Conservation (phyloP, 2,113 vertebrate species). For the Manacus vitellinus region DNA sequence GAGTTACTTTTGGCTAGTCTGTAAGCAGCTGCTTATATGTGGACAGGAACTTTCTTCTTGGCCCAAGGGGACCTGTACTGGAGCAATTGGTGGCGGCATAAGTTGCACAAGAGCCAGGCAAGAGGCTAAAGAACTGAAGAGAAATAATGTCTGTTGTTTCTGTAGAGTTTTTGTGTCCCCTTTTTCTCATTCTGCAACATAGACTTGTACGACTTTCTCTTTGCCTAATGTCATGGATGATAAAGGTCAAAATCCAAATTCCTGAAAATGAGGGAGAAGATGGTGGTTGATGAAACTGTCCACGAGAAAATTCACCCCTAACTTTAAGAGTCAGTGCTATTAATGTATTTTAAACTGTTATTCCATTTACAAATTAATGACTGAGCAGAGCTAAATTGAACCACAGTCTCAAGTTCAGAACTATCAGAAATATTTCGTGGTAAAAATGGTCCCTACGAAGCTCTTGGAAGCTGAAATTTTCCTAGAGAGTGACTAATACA, state of each 20-base stretch:
- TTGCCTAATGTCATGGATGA: neutral
- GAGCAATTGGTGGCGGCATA: neutral
- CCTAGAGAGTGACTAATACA: neutral
- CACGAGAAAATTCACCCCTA: neutral
- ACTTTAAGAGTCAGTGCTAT: neutral
- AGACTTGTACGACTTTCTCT: neutral
- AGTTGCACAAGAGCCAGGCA: neutral
- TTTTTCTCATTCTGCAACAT: neutral
- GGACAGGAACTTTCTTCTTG: neutral
- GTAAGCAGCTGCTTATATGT: neutral
- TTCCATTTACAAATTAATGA: neutral
- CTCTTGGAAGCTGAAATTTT: neutral
- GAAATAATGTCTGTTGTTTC: neutral
- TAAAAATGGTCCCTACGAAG: neutral
- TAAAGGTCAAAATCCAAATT: neutral
- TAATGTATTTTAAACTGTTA: neutral
- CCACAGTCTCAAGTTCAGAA: neutral
- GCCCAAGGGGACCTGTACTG: neutral
- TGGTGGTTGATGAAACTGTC: neutral
- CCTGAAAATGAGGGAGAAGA: neutral
- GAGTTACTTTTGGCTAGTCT: slow-evolving; percentile 22
- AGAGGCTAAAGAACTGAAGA: neutral
- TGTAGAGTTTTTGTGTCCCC: neutral
- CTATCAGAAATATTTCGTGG: neutral
- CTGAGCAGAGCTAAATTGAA: neutral